Base-by-base conservation (phyloP, 2,888 invertebrate genomes). In the Drosophila pseudotakahashii region DNA sequence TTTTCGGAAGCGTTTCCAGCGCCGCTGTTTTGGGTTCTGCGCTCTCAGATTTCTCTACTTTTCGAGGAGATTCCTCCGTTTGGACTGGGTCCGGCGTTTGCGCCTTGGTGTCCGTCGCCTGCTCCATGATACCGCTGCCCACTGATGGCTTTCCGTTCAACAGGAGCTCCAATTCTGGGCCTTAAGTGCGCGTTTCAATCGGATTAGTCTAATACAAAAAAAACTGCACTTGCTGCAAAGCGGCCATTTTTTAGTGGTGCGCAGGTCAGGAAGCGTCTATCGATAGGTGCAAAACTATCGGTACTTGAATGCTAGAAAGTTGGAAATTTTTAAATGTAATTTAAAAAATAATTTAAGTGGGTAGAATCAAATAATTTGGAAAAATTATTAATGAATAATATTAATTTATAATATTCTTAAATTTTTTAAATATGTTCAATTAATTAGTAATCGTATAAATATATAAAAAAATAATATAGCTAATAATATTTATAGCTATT, bases 211-310 rank as follows among this genome's bases (percentile, higher is more conserved):
- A 47, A 10, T 47, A 47, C 32, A 69, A 55, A 48, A 66, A 66
- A 60, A 67, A 60, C 68, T 81, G 84, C 85, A 84, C 77, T 81
- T 77, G 63, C 78, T 37, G 64, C 50, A 19, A 45, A 55, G 55
- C 55, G 79, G 48, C 79, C 79, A 79, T 79, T 81, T 79, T 79
- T 77, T 77, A 79, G 79, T 66, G 79, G 60, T 81, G 81, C 7
- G 44, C 48, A n/a, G 19, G 45, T 51, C 0, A 7, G n/a, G 11
- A 5, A n/a, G 13, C 0, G 11, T n/a, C 7, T 55, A 45, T 55
- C 55, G 55, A 55, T 55, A 55, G 16, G 1, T n/a, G 7, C 10
- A 1, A 5, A 7, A 44, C 19, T 42, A n/a, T 37, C 50, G 32
- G 19, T 6, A 14, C 7, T 19, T 4, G 13, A 19, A n/a, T 37